Conservation (phyloP, 2,888 invertebrate species). For the Hydroisotoma schaefferi region DNA sequence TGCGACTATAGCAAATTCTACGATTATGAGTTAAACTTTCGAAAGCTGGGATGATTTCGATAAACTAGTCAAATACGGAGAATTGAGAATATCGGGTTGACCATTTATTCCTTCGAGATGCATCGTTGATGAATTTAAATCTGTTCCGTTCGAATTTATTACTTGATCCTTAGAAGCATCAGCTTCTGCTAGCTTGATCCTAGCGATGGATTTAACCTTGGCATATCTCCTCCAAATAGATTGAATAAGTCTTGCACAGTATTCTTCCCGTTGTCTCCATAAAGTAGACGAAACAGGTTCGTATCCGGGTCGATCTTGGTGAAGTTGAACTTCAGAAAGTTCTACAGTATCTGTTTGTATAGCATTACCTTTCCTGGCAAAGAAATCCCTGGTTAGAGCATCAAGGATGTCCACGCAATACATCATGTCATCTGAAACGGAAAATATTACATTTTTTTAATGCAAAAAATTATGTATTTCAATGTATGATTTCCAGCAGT, state of each 20-base stretch:
- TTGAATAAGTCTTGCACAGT: constrained; percentile 91
- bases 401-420: constrained; percentile 98
- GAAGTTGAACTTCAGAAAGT: constrained; percentile 74
- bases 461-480: too few species aligned
- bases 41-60: too few species aligned
- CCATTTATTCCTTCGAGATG: constrained; percentile 52
- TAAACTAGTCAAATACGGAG: too few species aligned
- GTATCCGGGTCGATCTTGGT: constrained; percentile 84
- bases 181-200: too few species aligned
- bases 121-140: too few species aligned
- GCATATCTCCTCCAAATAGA: background rate
- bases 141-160: too few species aligned
- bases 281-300: constrained; percentile 91
- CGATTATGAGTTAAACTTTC: too few species aligned
- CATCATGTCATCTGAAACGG: constrained; percentile 71
- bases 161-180: too few species aligned
- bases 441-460: constrained; percentile 8
- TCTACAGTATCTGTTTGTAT: constrained; percentile 91
- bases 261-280: constrained; percentile 91
- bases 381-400: constrained; percentile 97
- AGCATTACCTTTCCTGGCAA: constrained; percentile 83
- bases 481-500: too few species aligned
- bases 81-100: background rate
- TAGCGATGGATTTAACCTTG: background rate
- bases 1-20: too few species aligned